Percentiles rank a stretch among this genome's conserved stretches.
Evolutionary conservation across 2,113 vertebrate genomes (phyloP).

Genomic region (Xiphorhynchus elegans): DNA sequence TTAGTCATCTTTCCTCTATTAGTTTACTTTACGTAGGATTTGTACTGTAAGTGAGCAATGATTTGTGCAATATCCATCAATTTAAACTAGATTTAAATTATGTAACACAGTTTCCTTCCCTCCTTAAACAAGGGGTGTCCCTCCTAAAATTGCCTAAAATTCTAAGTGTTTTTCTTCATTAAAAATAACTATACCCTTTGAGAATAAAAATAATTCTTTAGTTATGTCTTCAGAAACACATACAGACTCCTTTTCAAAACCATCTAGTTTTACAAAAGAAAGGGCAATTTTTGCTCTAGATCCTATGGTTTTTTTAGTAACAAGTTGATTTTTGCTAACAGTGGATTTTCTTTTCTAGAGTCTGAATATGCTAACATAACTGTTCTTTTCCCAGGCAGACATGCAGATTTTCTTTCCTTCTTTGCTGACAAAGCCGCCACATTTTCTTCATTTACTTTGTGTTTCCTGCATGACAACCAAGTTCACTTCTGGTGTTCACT

Average conservation of each 20-base stretch:
- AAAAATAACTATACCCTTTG: background rate
- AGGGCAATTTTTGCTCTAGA: background rate
- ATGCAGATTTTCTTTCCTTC: background rate
- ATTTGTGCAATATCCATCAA: background rate
- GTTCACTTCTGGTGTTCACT: background rate
- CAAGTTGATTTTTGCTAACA: background rate
- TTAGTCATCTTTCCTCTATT: background rate
- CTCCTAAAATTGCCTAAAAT: background rate
- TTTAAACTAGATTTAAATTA: slow-evolving; percentile 29
- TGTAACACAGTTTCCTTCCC: background rate
- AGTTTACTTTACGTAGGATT: background rate
- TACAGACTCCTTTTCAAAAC: background rate
- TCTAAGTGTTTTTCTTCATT: background rate
- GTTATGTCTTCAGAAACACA: background rate
- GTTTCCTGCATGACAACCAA: background rate
- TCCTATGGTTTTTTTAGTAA: background rate
- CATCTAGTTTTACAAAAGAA: background rate
- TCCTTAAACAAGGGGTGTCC: background rate
- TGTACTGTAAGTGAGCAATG: background rate
- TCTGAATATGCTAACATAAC: background rate
- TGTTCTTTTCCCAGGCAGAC: background rate
- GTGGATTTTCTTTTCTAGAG: background rate
- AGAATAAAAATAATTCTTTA: background rate
- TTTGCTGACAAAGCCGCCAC: background rate
- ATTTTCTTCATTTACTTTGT: background rate